phyloP scores from a whole-genome alignment of 1,140 invertebrate genomes.

The Gryllus bimaculatus region DNA sequence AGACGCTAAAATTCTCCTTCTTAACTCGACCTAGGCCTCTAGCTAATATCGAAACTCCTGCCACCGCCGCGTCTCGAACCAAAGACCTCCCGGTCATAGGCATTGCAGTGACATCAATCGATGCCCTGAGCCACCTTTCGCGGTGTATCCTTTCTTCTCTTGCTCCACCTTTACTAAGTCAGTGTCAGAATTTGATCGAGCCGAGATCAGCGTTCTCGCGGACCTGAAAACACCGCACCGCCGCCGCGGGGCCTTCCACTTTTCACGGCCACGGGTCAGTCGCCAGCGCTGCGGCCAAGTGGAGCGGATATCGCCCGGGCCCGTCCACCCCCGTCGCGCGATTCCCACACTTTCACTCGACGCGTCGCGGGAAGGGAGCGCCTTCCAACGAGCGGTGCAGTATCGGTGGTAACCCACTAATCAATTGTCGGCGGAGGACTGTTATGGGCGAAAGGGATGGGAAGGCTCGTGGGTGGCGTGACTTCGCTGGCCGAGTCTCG shows the following conservation, averaged over 20 bases:
- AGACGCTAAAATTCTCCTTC: too few species aligned
- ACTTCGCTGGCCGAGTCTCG: background rate
- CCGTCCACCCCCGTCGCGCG: background rate
- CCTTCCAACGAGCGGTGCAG: too few species aligned
- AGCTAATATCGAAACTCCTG: too few species aligned
- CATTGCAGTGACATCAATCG: too few species aligned
- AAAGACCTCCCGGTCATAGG: too few species aligned
- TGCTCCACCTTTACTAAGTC: background rate
- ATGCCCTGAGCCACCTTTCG: too few species aligned
- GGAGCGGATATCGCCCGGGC: background rate
- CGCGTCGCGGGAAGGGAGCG: too few species aligned
- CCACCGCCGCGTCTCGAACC: too few species aligned
- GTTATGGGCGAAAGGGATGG: background rate
- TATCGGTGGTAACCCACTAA: too few species aligned
- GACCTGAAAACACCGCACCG: background rate
- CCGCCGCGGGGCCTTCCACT: background rate
- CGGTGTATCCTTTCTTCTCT: too few species aligned
- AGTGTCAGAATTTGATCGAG: background rate
- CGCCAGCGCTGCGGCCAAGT: background rate
- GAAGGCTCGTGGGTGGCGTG: background rate
- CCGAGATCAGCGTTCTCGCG: background rate
- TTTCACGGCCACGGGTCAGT: background rate
- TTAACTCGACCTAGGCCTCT: too few species aligned
- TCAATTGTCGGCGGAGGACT: background rate
- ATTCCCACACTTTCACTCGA: background rate